These are phyloP conservation scores for Pogonomyrmex californicus DNA, from an alignment of 1,140 invertebrate species.

Conservation along the genomic window DNA sequence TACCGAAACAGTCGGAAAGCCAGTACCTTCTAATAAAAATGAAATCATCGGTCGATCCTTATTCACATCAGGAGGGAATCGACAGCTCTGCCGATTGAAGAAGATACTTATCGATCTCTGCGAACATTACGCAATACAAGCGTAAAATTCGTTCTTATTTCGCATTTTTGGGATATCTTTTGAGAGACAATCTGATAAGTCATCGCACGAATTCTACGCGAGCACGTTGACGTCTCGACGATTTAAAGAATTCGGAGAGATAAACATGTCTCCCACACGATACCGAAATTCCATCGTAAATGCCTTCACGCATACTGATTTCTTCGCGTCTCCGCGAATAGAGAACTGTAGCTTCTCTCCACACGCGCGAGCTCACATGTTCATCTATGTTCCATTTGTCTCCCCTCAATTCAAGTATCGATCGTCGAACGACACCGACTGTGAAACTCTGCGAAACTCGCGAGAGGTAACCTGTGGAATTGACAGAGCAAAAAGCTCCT, in stretches of 20 bases:
- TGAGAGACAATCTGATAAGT: not conserved
- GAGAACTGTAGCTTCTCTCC: constrained; percentile 22
- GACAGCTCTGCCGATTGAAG: not conserved
- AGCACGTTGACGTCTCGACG: not conserved
- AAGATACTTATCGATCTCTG: not conserved
- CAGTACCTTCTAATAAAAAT: not conserved
- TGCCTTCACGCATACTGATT: constrained; percentile 23
- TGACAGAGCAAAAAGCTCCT: constrained; percentile 54
- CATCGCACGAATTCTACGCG: constrained; percentile 12
- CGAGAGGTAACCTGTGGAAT: constrained; percentile 55
- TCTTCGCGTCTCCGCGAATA: constrained; percentile 15
- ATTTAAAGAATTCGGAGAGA: constrained; percentile 28
- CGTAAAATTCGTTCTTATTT: not conserved
- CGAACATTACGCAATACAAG: not conserved
- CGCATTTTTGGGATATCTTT: not conserved
- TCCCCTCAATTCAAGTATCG: constrained; percentile 16
- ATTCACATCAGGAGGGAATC: not conserved
- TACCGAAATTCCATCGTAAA: constrained; percentile 24
- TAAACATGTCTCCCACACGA: not conserved
- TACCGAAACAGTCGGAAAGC: not conserved
- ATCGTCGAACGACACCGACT: constrained; percentile 31
- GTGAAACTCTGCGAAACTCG: constrained; percentile 31
- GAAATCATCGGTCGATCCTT: not conserved
- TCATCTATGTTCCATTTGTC: constrained; percentile 54
- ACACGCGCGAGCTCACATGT: constrained; percentile 2